Evolutionary conservation across 1,140 invertebrate species (phyloP), one percentile per base, ranked within the genome.

Genomic region (Aradophagus sp.): DNA sequence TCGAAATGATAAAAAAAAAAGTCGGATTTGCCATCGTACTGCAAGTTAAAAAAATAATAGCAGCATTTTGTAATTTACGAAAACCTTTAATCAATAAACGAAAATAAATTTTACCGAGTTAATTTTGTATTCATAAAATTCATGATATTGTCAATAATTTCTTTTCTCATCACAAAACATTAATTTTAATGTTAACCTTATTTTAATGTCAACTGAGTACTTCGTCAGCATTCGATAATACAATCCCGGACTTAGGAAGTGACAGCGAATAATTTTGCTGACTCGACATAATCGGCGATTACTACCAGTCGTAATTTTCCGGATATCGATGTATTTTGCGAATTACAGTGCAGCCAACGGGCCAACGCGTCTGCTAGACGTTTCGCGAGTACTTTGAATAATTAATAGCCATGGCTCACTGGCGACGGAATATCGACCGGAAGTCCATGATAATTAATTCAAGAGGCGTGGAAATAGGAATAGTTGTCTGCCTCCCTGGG

Each of bases 391-490:
- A 56, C 32, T 73, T 47, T 73, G 74, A 77, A 74, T 77, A 74
- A 71, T 75, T 59, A 55, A 79, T 74, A 58, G 50, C 47, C 69
- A 75, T 71, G 55, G 44, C 23, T 70, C 56, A 68, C 73, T 72
- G 71, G 71, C 71, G 63, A 68, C 70, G 65, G 45, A 62, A 71
- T 73, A 79, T 79, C 74, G 76, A 77, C 66, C 73, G 63, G 63
- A 77, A 74, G 74, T 69, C 55, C 58, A 63, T 70, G 62, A 79
- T 78, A 75, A 80, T 79, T 79, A 79, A 80, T 79, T 80, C 77
- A 80, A 56, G 50, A 78, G 45, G 65, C 69, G 45, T 73, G 77
- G 68, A 74, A 73, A 79, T 79, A 78, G 76, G 77, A 79, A 77
- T 77, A 79, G 74, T 58, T 55, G 70, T 52, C 63, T 73, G 53